A percentile compares a stretch with the other conserved stretches of the same genome.
Evolutionary conservation across 2,797 vertebrate species (phyloP).

Genomic region (Parauchenoglanis ngamensis): DNA sequence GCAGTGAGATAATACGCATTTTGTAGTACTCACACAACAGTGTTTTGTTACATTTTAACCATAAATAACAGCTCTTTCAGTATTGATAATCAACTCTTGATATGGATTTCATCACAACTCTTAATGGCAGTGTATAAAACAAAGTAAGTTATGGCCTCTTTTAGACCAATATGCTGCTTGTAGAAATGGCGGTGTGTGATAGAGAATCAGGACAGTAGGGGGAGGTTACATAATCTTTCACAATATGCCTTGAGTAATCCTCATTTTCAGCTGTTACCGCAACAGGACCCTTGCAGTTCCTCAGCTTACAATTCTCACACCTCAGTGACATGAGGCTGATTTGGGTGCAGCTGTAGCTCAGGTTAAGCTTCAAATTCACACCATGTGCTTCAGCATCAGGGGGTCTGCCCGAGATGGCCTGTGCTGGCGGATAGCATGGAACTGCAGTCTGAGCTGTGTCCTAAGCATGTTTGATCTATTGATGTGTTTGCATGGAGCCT

Average conservation of each 20-base stretch:
- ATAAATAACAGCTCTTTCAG: not conserved
- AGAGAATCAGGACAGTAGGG: not conserved
- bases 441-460: not conserved
- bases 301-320: not conserved
- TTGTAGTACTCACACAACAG: not conserved
- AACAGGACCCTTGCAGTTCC: not conserved
- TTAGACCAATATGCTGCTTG: not conserved
- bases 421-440: conserved; percentile 43
- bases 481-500: not conserved
- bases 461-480: conserved; percentile 24
- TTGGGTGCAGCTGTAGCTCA: conserved; percentile 31
- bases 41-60: not conserved
- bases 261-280: not conserved
- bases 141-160: not conserved
- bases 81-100: not conserved
- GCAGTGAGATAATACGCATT: not conserved
- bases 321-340: conserved; percentile 23
- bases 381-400: conserved; percentile 11
- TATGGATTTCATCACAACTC: not conserved
- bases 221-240: not conserved
- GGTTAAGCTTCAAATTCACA: conserved; percentile 23
- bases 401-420: conserved; percentile 6
- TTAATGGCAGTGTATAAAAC: not conserved
- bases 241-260: not conserved
- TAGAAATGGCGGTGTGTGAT: not conserved